Evolutionary conservation across 2,113 vertebrate genomes (phyloP), one percentile per base, ranked within the genome.

Genomic region (Lampris incognitus): DNA sequence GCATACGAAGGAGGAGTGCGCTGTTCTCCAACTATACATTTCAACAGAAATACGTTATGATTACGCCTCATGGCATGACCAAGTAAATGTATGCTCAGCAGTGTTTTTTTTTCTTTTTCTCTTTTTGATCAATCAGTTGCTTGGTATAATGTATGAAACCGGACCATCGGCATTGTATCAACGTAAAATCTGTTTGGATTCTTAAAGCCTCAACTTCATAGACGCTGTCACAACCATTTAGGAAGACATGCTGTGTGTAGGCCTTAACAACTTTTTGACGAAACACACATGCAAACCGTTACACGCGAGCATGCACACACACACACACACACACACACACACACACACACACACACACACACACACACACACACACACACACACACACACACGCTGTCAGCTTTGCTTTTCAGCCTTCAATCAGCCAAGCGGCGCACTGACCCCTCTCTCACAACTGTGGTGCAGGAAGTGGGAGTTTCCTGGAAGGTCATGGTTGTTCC

Each of bases 401-500:
- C 78, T 78, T 78, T 66, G 78, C 72, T 76, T 76, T 63, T 83
- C 63, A n/a, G 78, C 76, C 81, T 85, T 79, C 81, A 81, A 66
- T 82, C 82, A 72, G 85, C 51, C 80, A 66, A 79, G 81, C 36
- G 41, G 76, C 48, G n/a, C 69, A 78, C 67, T 59, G 52, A 71
- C 72, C 79, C 67, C 5, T 85, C 85, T 88, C 81, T 57, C 36
- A 39, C 87, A 11, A 13, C 9, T 41, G 55, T 42, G 52, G 42
- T 40, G 11, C 59, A 85, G 90, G 89, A 91, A 84, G 85, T 86
- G 89, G 84, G 88, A 74, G 89, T 87, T 93, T 93, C 90, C 90
- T 88, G 89, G 87, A 83, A 91, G 89, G 90, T 92, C 85, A 88
- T 6, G 76, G 83, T 80, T 86, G 70, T 60, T 75, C 87, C 75